A percentile compares a stretch with the other conserved stretches of the same genome.
Conservation (phyloP, 2,113 vertebrate genomes). For the Terrapene triunguis region DNA sequence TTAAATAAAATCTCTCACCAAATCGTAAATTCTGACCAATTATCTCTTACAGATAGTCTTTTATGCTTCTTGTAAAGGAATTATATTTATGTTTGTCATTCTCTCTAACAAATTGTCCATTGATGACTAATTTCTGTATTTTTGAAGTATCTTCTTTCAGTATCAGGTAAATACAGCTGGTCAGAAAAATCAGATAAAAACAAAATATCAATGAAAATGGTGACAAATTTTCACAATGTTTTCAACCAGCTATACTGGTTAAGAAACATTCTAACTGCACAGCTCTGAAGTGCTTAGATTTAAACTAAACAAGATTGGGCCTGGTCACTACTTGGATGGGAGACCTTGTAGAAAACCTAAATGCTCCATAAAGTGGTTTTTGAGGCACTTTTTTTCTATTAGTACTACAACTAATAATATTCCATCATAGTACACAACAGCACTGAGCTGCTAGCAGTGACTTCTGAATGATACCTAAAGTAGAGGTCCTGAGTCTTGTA, state of each 20-base stretch:
- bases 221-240: not conserved
- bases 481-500: not conserved
- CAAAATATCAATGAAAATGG: not conserved
- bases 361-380: not conserved
- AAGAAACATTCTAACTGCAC: not conserved
- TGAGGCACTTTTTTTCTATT: not conserved
- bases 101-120: conserved; percentile 15
- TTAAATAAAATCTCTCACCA: conserved; percentile 30
- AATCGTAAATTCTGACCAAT: conserved; percentile 12
- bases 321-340: not conserved
- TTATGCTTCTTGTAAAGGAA: conserved; percentile 45
- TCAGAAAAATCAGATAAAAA: not conserved
- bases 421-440: not conserved
- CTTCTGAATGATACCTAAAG: not conserved
- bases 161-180: not conserved
- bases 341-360: not conserved
- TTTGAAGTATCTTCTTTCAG: not conserved
- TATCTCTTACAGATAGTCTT: conserved; percentile 62
- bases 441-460: not conserved
- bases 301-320: not conserved
- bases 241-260: not conserved
- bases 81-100: conserved; percentile 36
- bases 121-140: conserved; percentile 70
- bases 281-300: not conserved
- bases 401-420: not conserved